Evolutionary conservation across 1,140 invertebrate genomes (phyloP), one percentile per base, ranked within the genome.

Genomic region (Scaptomyza hsui): DNA sequence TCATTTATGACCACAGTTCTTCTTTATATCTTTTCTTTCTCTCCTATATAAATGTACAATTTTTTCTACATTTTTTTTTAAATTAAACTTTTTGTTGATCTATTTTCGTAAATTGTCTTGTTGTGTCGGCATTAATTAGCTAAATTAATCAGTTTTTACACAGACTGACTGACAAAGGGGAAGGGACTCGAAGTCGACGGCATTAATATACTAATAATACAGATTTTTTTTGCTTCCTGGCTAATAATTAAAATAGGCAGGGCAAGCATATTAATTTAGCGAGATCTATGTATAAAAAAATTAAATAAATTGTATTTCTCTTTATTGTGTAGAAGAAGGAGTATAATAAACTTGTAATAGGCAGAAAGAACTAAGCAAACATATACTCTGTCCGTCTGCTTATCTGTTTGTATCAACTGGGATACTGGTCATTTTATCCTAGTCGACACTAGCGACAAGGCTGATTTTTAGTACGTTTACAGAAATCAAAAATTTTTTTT

Each of bases 31-130:
- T 26, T 65, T 55, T 60, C 21, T 45, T 21, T 62, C 59, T 37
- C 41, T 35, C 18, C 3, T 29, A 29, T 55, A 56, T 56, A 29
- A 49, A 64, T 64, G 60, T 64, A 64, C 42, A 10, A 56, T 29
- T 39, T 63, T 53, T 62, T 64, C 49, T 26, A 56, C 29, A 57
- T 49, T 45, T 56, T 59, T 64, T 55, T 51, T 12, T 13, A 47
- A 71, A 57, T 69, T 55, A 69, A 69, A 69, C 32, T 39, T 69
- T 69, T 69, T 69, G 65, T 69, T 69, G 32, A 69, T 48, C 32
- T 47, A 68, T 69, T 62, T 69, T 69, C 29, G 32, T 53, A 53
- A 48, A 29, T 32, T 53, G 15, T 62, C 24, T 68, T 68, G 45
- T 59, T 68, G 47, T 61, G 56, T 61, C 65, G 57, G 49, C 49